Evolutionary conservation across 2,113 vertebrate genomes (phyloP).

Genomic region (Trichechus manatus): DNA sequence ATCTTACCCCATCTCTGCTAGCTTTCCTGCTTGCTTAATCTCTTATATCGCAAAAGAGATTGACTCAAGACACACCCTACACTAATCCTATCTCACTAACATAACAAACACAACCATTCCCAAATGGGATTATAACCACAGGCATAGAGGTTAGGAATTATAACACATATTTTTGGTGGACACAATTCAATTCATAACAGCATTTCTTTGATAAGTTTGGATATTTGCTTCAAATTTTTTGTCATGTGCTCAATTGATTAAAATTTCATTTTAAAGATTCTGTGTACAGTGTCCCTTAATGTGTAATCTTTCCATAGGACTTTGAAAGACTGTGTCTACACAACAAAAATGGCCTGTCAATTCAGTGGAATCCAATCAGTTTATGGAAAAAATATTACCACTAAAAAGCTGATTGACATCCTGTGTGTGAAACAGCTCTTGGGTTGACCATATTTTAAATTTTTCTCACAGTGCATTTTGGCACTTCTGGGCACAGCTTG

Average conservation of each 20-base stretch:
- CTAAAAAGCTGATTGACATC: neutral
- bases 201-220: constrained; percentile 77
- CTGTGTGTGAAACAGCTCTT: constrained; percentile 53
- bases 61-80: neutral
- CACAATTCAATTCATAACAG: neutral
- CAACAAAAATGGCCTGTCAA: neutral
- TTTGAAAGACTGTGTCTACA: constrained; percentile 50
- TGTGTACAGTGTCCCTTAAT: neutral
- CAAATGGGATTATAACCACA: neutral
- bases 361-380: constrained; percentile 41
- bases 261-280: constrained; percentile 73
- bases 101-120: neutral
- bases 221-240: constrained; percentile 75
- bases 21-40: neutral
- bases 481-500: neutral
- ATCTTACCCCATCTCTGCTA: neutral
- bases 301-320: neutral
- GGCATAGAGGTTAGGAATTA: neutral
- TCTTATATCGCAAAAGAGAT: neutral
- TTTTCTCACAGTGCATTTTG: constrained; percentile 47
- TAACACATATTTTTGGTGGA: neutral
- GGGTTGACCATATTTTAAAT: constrained; percentile 46
- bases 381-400: neutral
- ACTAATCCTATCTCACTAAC: neutral
- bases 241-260: constrained; percentile 69